phyloP scores from a whole-genome alignment of 2,113 vertebrate genomes.

The Hippolais icterina region DNA sequence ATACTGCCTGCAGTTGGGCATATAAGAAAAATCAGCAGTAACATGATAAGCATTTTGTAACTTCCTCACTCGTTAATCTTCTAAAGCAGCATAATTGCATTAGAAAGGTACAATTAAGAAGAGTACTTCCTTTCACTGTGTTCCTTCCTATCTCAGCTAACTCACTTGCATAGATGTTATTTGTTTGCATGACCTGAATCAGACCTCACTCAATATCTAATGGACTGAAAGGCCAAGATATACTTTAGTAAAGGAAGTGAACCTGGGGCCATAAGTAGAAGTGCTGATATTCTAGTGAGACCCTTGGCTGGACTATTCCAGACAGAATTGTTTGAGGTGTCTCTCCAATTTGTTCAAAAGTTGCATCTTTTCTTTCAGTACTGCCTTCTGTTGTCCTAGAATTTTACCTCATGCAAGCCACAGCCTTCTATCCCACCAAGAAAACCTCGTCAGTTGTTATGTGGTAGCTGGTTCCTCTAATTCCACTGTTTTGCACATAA shows the following conservation, averaged over 20 bases:
- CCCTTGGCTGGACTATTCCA: background rate
- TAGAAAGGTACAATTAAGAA: constrained; percentile 12
- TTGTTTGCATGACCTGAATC: background rate
- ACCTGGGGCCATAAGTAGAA: background rate
- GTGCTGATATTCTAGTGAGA: background rate
- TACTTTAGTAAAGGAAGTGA: background rate
- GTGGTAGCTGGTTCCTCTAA: background rate
- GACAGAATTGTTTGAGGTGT: background rate
- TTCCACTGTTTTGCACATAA: background rate
- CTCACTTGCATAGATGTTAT: background rate
- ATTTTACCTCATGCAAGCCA: background rate
- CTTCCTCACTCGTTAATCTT: background rate
- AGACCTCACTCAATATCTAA: background rate
- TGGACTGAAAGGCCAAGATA: background rate
- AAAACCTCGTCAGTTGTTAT: background rate
- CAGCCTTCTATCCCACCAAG: background rate
- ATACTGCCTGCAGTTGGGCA: background rate
- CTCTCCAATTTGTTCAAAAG: background rate
- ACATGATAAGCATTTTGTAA: background rate
- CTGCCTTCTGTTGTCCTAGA: background rate
- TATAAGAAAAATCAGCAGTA: background rate
- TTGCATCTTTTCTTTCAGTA: background rate
- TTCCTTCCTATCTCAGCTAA: background rate
- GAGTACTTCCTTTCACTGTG: background rate
- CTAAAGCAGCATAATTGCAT: background rate